Evolutionary conservation across 2,888 invertebrate species (phyloP), one percentile per base, ranked within the genome.

Genomic region (Lasioglossum villosulum): DNA sequence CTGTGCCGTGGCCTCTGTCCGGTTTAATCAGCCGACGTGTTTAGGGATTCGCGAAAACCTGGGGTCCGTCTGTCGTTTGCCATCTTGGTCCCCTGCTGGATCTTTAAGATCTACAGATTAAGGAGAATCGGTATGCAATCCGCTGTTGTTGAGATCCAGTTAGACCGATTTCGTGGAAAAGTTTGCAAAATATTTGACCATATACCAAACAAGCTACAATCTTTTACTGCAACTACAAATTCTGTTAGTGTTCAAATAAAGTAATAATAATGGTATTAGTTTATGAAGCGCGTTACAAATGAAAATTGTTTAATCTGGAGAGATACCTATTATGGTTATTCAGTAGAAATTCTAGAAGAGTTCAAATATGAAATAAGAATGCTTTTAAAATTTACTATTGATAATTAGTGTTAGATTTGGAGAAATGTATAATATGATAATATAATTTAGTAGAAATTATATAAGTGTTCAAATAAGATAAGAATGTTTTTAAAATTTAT

Each of bases 1-100:
- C 87, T 87, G 78, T 79, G 71, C 74, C 82, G 27, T 37, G 34
- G 52, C 30, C 56, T 73, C 70, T 77, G 42, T 74, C 70, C 59
- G 74, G 23, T 39, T 77, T 78, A 37, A 83, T 74, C 73, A 56
- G 37, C 56, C 63, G 19, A 34, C 68, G 52, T 48, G 80, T 70
- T 77, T 74, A 42, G 71, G 71, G 34, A 86, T 66, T 86, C 71
- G 66, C 56, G 56, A 75, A 71, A 77, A 79, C 71, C 34, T 12
- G 27, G 0, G 8, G 66, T 23, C 19, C 8, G 45, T 19, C 8
- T 37, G 34, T 27, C 30, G 45, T 30, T 45, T 78, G 10, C 30
- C 30, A 23, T 19, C 39, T 27, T 59, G 59, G 3, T 66, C 63
- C 63, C 34, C 34, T 8, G 66, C 30, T 34, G 66, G 66, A 66